Base-by-base conservation (phyloP, 2,113 vertebrate species). In the Eira barbara region DNA sequence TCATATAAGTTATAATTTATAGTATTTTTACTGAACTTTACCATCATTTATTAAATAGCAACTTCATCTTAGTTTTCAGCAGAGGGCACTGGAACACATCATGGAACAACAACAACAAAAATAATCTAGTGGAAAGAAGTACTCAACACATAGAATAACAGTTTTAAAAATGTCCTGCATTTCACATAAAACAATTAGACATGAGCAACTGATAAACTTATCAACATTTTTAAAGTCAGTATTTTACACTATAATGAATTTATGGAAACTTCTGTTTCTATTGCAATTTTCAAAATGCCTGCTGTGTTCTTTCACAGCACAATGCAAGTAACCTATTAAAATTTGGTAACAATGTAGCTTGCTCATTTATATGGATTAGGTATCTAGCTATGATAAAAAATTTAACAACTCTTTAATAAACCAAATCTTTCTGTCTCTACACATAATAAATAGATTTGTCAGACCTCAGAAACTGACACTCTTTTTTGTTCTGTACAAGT, bases 351-450 rank as follows among this genome's bases (percentile, higher is more conserved):
- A 96, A 73, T 45, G n/a, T 57, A 39, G 36, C 25, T 89, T 91
- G 59, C 67, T 96, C 57, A 81, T 94, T 94, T 76, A n/a, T 57
- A 86, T 85, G 49, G 52, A 82, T 91, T 93, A 95, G 82, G 17
- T 76, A 82, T 89, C 61, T 55, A 63, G 57, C 69, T 94, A 69
- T 47, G 34, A 93, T 92, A 47, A 85, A 91, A 83, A 89, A 82
- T 52, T 91, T 25, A 86, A 89, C 20, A 71, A 47, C 12, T 81
- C 29, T 91, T 96, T 95, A 95, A 78, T 95, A 92, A 92, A 89
- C 31, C 67, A 21, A 85, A 13, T 95, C 31, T 95, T 73, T 96
- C 74, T 92, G 55, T 73, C 39, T 95, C 39, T 92, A 31, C 57
- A 89, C 36, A 29, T 92, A 95, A 96, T 71, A 74, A 84, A 91